Base-by-base conservation (phyloP, 2,113 vertebrate genomes). In the Cathartes aura region DNA sequence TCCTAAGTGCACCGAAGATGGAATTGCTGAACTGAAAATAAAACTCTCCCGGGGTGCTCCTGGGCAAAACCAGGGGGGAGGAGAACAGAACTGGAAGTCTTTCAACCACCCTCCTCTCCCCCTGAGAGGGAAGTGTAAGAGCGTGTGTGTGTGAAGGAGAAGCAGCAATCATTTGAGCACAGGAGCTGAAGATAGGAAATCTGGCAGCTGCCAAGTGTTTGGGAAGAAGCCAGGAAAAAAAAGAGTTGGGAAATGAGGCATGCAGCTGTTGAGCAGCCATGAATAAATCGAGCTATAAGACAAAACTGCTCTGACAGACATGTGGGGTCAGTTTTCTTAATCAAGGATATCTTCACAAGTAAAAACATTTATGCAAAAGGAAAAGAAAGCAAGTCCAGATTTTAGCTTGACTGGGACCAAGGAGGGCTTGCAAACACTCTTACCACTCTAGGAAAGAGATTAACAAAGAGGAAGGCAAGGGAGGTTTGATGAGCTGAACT, bases 191-290 rank as follows among this genome's bases (percentile, higher is more conserved):
- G 93, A 96, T 75, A 91, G 53, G 72, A 91, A 92, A 93, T 84
- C 76, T 92, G 89, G 91, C 80, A 87, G 83, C 87, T 96, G 94
- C 64, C 81, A 92, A 93, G 76, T 19, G 24, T 85, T 92, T 96
- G 92, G 86, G 91, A 94, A 95, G 64, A 94, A 68, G 94, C 80
- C 92, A 96, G 92, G 84, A 58, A 80, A 82, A 53, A 47, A 91
- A 45, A 64, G 38, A 68, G 36, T 22, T 87, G 73, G 76, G 81
- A 95, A 97, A 89, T 82, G 73, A 95, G 56, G 92, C 94, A 92
- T 86, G 67, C 95, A 96, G 95, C 92, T 97, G 94, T 78, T 95
- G 80, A 95, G 75, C 59, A 86, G 79, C 64, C 88, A 74, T 32
- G 63, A 89, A 89, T 52, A 97, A 92, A 90, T 30, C 0, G 0